phyloP scores from a whole-genome alignment of 2,113 vertebrate genomes.

The Uropsilus gracilis region DNA sequence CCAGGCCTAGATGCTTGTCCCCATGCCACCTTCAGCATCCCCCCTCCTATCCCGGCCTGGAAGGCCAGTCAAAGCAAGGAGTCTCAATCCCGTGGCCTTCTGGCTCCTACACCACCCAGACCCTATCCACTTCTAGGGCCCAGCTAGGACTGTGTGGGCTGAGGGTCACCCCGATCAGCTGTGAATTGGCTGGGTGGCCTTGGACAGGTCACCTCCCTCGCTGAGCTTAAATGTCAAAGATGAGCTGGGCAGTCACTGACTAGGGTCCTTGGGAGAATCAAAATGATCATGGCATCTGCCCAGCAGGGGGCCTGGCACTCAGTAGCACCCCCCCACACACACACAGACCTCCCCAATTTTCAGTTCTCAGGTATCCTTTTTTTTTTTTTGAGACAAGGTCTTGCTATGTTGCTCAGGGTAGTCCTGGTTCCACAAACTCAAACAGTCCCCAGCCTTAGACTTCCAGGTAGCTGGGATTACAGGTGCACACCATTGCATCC shows the following conservation, averaged over 20 bases:
- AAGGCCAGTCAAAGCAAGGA: not conserved
- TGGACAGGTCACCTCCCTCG: not conserved
- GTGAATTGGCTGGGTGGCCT: not conserved
- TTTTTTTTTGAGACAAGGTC: too few relatives aligned
- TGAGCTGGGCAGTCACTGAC: fast-evolving
- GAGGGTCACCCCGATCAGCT: not conserved
- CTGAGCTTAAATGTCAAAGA: not conserved
- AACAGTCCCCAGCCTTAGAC: too few relatives aligned
- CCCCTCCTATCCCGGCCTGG: not conserved
- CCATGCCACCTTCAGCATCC: not conserved
- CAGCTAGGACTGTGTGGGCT: not conserved
- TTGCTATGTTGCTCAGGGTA: too few relatives aligned
- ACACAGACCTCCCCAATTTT: too few relatives aligned
- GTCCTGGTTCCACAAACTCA: too few relatives aligned
- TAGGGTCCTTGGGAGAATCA: not conserved
- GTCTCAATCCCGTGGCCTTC: not conserved
- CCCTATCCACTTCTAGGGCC: not conserved
- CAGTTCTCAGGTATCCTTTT: not conserved
- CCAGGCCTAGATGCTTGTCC: not conserved
- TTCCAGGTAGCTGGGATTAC: too few relatives aligned
- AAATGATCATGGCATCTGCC: too few relatives aligned
- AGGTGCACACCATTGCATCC: too few relatives aligned
- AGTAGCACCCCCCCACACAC: not conserved
- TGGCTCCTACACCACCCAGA: not conserved
- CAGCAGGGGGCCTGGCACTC: not conserved